These are phyloP conservation scores for Zygogramma bicolorata DNA, from an alignment of 2,888 invertebrate species.

Conservation along the genomic window DNA sequence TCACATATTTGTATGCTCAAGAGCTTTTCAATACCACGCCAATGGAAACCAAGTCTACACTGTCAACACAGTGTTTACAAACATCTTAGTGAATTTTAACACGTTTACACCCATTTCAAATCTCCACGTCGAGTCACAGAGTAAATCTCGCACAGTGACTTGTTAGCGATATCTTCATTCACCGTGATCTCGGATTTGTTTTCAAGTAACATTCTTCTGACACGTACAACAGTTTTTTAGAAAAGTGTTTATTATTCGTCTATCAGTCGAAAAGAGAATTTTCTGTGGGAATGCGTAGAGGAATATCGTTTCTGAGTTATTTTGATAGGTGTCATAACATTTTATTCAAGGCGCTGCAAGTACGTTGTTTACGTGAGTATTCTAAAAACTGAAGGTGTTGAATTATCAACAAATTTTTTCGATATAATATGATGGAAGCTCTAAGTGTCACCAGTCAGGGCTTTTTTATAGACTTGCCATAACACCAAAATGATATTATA, in stretches of 20 bases:
- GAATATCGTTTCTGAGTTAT: neutral
- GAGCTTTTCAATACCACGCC: neutral
- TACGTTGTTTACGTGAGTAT: no score
- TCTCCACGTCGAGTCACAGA: slow-evolving; percentile 8
- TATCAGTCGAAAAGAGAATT: neutral
- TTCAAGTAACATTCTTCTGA: neutral
- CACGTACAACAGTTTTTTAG: neutral
- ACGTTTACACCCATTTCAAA: slow-evolving; percentile 6
- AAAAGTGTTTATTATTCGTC: neutral
- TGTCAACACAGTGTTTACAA: slow-evolving; percentile 20
- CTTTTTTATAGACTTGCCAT: no score
- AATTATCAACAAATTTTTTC: no score
- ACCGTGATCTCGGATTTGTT: neutral
- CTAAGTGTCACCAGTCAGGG: no score
- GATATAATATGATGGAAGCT: no score
- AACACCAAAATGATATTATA: no score
- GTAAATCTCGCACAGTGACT: neutral
- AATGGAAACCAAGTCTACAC: neutral
- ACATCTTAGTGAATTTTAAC: slow-evolving; percentile 15
- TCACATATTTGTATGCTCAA: no score
- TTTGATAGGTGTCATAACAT: neutral
- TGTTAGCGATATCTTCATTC: slow-evolving; percentile 14
- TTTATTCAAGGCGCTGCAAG: neutral
- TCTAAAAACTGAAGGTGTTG: no score
- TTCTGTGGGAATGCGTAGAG: neutral